phyloP scores from a whole-genome alignment of 1,140 invertebrate genomes.

The Leptopilina boulardi region DNA sequence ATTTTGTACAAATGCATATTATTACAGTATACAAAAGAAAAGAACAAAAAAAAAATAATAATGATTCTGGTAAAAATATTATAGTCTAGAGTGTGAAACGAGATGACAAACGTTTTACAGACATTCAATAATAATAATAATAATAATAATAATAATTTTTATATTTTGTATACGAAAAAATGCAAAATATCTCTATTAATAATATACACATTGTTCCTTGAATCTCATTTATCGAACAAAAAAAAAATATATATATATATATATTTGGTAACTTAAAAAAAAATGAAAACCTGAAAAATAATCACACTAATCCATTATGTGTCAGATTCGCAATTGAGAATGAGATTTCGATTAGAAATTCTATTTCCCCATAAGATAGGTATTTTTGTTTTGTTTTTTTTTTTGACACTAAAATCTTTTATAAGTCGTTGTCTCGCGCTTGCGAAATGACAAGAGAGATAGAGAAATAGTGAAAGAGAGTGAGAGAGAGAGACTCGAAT shows the following conservation, averaged over 20 bases:
- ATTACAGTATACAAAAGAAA: slow-evolving; percentile 55
- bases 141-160: neutral
- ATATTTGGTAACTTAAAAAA: slow-evolving; percentile 8
- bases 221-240: neutral
- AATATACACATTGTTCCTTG: neutral
- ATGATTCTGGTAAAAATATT: slow-evolving; percentile 27
- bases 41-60: too few relatives aligned
- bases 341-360: slow-evolving; percentile 14
- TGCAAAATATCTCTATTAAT: neutral
- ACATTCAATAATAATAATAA: slow-evolving; percentile 6
- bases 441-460: neutral
- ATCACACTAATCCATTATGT: slow-evolving; percentile 25
- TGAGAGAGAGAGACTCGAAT: neutral
- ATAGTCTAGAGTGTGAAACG: neutral
- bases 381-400: too few relatives aligned
- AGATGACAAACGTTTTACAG: slow-evolving; percentile 32
- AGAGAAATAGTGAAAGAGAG: too few relatives aligned
- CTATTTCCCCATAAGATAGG: neutral
- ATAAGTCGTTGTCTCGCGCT: slow-evolving; percentile 24
- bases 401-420: slow-evolving; percentile 13
- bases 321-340: slow-evolving; percentile 6
- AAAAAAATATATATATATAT: too few relatives aligned
- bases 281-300: slow-evolving; percentile 2
- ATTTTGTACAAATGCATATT: slow-evolving; percentile 62
- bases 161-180: too few relatives aligned